Percentiles rank a stretch among this genome's conserved stretches.
Conservation (phyloP, 2,113 vertebrate species). For the Corvus cornix region DNA sequence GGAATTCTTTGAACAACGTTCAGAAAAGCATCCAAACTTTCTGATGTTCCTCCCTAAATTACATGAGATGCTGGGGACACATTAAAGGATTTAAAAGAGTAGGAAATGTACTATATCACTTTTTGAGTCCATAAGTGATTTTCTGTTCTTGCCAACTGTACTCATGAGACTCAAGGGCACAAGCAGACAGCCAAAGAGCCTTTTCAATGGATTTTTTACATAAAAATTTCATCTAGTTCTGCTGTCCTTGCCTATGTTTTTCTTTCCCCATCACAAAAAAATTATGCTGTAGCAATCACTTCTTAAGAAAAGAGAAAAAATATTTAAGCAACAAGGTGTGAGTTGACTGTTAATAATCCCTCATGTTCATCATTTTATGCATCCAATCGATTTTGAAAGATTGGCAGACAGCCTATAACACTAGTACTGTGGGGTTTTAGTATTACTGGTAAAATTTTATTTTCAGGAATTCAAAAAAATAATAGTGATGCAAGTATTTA, state of each 20-base stretch:
- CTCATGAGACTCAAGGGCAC: slow-evolving; percentile 16
- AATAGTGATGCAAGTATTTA: neutral
- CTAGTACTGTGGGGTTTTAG: neutral
- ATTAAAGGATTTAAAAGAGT: slow-evolving; percentile 43
- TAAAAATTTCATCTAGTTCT: neutral
- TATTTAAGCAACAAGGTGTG: neutral
- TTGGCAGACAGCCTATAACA: neutral
- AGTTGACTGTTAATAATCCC: slow-evolving; percentile 29
- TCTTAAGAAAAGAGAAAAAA: neutral
- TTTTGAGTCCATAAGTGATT: slow-evolving; percentile 30
- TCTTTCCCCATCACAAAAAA: neutral
- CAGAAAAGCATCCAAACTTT: slow-evolving; percentile 42
- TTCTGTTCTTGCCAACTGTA: slow-evolving; percentile 2
- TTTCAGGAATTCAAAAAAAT: neutral
- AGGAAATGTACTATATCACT: slow-evolving; percentile 49
- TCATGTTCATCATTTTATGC: neutral
- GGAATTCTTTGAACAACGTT: neutral
- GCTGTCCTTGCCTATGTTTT: neutral
- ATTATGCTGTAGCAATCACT: neutral
- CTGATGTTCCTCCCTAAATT: slow-evolving; percentile 35
- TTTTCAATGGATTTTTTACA: neutral
- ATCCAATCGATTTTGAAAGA: neutral
- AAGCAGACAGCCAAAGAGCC: slow-evolving; percentile 25
- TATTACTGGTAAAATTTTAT: neutral
- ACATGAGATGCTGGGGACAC: neutral